phyloP scores from a whole-genome alignment of 2,888 invertebrate genomes.

The Spilosoma lubricipeda region DNA sequence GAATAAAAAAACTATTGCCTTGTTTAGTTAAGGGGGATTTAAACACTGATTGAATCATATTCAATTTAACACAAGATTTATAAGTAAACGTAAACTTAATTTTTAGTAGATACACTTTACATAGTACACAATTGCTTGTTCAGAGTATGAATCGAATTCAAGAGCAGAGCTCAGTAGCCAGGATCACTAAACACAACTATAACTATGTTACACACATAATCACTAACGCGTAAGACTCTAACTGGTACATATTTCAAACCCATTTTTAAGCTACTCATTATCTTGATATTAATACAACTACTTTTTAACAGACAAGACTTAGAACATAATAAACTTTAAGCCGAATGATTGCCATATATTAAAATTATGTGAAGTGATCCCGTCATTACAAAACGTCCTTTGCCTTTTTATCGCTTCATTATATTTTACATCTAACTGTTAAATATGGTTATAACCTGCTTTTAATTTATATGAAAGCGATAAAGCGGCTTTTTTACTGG shows the following conservation, averaged over 20 bases:
- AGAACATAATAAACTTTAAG: slow-evolving; percentile 24
- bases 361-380: slow-evolving; percentile 14
- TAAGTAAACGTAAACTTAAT: background rate
- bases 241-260: background rate
- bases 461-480: slow-evolving; percentile 33
- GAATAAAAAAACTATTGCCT: background rate
- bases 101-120: background rate
- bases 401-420: slow-evolving; percentile 47
- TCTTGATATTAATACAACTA: background rate
- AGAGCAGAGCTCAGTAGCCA: background rate
- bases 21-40: background rate
- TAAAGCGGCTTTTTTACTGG: slow-evolving; percentile 21
- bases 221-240: background rate
- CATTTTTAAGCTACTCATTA: background rate
- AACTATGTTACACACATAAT: background rate
- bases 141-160: background rate
- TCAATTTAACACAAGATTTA: background rate
- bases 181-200: background rate
- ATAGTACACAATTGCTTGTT: background rate
- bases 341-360: slow-evolving; percentile 19
- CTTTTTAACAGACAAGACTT: background rate
- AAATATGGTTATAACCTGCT: slow-evolving; percentile 43
- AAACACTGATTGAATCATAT: background rate
- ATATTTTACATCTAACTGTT: slow-evolving; percentile 45
- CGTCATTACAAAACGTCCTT: slow-evolving; percentile 30